These are phyloP conservation scores for Actinostola sp. DNA, from an alignment of 92 coral and sea anemone species.

Conservation along the genomic window DNA sequence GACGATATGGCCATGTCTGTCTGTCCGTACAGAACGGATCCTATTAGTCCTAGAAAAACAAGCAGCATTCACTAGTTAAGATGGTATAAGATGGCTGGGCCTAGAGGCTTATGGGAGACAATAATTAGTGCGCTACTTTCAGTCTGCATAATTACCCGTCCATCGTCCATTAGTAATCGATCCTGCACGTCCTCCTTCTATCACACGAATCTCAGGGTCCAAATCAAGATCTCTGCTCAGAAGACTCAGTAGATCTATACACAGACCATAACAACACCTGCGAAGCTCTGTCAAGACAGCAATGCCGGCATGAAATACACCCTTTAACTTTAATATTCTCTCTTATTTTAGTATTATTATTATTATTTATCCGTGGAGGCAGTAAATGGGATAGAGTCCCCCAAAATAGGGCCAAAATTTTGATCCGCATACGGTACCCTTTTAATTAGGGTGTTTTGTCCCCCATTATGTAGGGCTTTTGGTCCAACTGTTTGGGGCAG, in stretches of 20 bases:
- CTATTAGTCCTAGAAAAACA: slow-evolving; percentile 46
- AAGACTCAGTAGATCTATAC: slow-evolving; percentile 32
- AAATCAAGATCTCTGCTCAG: slow-evolving; percentile 31
- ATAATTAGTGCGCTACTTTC: neutral
- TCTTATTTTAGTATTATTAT: neutral
- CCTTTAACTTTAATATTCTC: neutral
- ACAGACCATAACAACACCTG: slow-evolving; percentile 38
- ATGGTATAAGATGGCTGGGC: neutral
- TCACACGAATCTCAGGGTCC: slow-evolving; percentile 26
- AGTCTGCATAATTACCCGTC: slow-evolving; percentile 20
- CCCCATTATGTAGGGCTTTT: no score
- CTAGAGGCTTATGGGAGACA: neutral
- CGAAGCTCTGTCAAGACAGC: neutral
- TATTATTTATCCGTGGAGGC: no score
- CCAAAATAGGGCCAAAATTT: no score
- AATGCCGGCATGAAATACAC: no score
- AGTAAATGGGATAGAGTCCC: no score
- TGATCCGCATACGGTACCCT: no score
- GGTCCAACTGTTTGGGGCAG: no score
- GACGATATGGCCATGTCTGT: slow-evolving; percentile 73
- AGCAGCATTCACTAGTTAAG: neutral
- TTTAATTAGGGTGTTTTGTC: no score
- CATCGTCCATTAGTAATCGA: slow-evolving; percentile 30
- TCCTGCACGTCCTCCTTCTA: slow-evolving; percentile 44
- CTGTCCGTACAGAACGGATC: slow-evolving; percentile 48